Percentiles rank a stretch among this genome's conserved stretches.
Conservation (phyloP, 2,113 vertebrate species). For the Oncorhynchus keta region DNA sequence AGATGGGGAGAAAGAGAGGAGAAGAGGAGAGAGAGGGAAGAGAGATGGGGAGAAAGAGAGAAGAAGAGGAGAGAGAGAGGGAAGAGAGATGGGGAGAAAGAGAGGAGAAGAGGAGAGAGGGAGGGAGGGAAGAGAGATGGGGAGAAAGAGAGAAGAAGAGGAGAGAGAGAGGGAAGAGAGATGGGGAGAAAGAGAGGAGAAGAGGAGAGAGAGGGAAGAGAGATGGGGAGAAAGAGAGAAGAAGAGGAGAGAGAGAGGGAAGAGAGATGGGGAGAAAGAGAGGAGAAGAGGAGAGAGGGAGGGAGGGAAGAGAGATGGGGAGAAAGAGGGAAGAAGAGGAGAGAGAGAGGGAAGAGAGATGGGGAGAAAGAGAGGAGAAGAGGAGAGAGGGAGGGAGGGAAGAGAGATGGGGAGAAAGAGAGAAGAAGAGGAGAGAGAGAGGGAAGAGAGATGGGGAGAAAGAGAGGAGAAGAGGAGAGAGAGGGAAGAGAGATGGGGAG, state of each 20-base stretch:
- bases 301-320: background rate
- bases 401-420: background rate
- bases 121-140: background rate
- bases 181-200: background rate
- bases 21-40: no score
- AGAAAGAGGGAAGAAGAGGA: background rate
- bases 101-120: accelerated
- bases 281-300: background rate
- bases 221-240: background rate
- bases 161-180: background rate
- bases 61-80: no score
- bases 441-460: background rate
- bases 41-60: no score
- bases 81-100: no score
- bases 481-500: no score
- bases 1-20: no score
- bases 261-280: no score
- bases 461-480: background rate
- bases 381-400: background rate
- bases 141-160: no score
- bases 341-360: no score
- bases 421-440: background rate
- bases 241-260: background rate
- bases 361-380: background rate
- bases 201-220: background rate